Base-by-base conservation (phyloP, 1,140 invertebrate species). In the Scaptomyza hsui region DNA sequence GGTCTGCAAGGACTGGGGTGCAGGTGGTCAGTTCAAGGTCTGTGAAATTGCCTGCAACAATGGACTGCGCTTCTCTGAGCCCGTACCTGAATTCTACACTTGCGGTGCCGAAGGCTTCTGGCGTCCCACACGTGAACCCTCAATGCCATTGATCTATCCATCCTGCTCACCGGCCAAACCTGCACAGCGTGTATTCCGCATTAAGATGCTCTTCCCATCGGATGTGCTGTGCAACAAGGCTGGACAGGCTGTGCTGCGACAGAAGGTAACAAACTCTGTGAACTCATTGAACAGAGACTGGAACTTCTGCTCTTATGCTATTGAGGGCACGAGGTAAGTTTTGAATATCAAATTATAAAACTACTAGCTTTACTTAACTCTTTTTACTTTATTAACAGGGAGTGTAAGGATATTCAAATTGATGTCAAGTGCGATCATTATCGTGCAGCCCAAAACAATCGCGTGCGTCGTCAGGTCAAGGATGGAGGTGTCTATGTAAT, bases 61-160 rank as follows among this genome's bases (percentile, higher is more conserved):
- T 37, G 97, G 97, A 10, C 92, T 97, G 1, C 94, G 96, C 73
- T 99, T 99, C 92, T 97, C 97, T 1, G 96, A 98, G 90, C 94
- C 94, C 45, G 96, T 98, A 29, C 97, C 98, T 0, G 96, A 97
- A 75, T 99, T 99, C 92, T 99, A 98, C 88, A 98, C 97, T 4
- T 99, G 98, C 90, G 98, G 97, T 12, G 97, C 97, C 56, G 98
- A 99, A 94, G 98, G 98, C 35, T 98, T 98, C 91, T 99, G 98
- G 98, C 93, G 97, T 72, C 98, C 98, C 18, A 97, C 96, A 1
- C 93, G 92, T 18, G 94, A 97, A 86, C 96, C 97, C 7, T 93
- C 92, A 24, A 92, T 96, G 69, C 96, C 96, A 10, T 91, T 98
- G 63, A 92, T 97, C 2, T 98, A 98, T 91, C 97, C 97, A 35